Evolutionary conservation across 35 echinoderm and acorn worm species (phyloP).

Genomic region (Antedon bifida): DNA sequence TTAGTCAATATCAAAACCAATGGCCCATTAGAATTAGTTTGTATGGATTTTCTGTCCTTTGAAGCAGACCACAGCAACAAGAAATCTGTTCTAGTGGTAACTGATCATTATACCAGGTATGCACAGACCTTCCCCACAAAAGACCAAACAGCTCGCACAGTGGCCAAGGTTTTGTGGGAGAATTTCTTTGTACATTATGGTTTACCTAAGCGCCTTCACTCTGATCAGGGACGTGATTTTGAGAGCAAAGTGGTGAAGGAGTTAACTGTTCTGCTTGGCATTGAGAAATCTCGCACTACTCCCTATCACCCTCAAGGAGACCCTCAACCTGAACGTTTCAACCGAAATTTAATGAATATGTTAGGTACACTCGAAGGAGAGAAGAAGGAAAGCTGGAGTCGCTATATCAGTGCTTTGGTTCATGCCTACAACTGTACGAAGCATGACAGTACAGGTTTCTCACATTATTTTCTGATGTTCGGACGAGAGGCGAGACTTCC

Average conservation of each 20-base stretch:
- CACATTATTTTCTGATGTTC: slow-evolving; percentile 41
- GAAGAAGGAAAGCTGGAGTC: no score
- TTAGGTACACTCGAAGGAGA: no score
- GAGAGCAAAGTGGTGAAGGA: slow-evolving; percentile 25
- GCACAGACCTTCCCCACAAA: not conserved
- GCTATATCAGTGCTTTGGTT: not conserved
- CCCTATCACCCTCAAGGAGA: no score
- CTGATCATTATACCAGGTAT: not conserved
- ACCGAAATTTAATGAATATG: no score
- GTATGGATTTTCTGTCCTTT: slow-evolving; percentile 4
- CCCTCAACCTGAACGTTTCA: no score
- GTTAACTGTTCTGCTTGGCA: slow-evolving; percentile 20
- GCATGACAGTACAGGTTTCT: slow-evolving; percentile 28
- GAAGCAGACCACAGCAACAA: not conserved
- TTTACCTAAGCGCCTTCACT: slow-evolving; percentile 28
- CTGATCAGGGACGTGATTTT: slow-evolving; percentile 49
- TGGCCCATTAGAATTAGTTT: slow-evolving; percentile 1
- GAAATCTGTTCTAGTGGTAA: not conserved
- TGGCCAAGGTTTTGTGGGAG: slow-evolving; percentile 37
- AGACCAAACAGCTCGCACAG: not conserved
- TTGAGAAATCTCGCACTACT: slow-evolving; percentile 20
- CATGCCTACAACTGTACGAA: slow-evolving; percentile 38
- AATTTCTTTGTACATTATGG: slow-evolving; percentile 39
- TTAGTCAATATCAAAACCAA: not conserved
- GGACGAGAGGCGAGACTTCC: slow-evolving; percentile 26